Evolutionary conservation across 2,888 invertebrate genomes (phyloP).

Genomic region (Ernsta delagoae): DNA sequence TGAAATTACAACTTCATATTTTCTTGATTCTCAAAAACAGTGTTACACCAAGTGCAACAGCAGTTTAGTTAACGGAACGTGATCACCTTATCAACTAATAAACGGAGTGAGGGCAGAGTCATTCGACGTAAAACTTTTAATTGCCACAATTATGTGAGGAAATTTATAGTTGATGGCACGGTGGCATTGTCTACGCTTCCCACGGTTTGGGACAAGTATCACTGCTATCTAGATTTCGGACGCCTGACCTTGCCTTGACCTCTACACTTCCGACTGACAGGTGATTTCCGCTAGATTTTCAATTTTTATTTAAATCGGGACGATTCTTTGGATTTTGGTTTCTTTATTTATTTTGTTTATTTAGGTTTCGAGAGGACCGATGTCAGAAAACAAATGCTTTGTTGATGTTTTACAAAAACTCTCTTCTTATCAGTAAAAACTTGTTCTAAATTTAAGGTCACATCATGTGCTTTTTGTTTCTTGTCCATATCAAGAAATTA

Average conservation of each 20-base stretch:
- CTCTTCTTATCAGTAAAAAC: no score
- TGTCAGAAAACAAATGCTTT: no score
- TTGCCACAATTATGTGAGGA: constrained; percentile 71
- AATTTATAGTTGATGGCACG: constrained; percentile 65
- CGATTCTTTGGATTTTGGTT: no score
- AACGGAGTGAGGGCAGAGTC: constrained; percentile 26
- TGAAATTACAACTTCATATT: no score
- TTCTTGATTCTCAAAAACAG: no score
- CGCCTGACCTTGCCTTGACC: constrained; percentile 58
- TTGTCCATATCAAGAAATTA: no score
- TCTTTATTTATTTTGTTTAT: no score
- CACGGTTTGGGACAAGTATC: constrained; percentile 73
- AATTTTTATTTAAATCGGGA: background rate
- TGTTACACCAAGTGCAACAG: no score
- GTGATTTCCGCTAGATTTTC: constrained; percentile 31
- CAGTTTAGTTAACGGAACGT: constrained; percentile 12
- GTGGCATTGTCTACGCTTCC: constrained; percentile 66
- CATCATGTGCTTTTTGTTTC: no score
- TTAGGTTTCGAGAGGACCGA: no score
- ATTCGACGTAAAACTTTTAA: constrained; percentile 64
- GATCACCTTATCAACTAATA: constrained; percentile 27
- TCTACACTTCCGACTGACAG: constrained; percentile 36
- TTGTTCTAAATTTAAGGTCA: no score
- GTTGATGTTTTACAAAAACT: no score
- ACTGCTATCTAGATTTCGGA: constrained; percentile 66